Conservation (phyloP, 2,797 vertebrate genomes). For the Melopsittacus undulatus region DNA sequence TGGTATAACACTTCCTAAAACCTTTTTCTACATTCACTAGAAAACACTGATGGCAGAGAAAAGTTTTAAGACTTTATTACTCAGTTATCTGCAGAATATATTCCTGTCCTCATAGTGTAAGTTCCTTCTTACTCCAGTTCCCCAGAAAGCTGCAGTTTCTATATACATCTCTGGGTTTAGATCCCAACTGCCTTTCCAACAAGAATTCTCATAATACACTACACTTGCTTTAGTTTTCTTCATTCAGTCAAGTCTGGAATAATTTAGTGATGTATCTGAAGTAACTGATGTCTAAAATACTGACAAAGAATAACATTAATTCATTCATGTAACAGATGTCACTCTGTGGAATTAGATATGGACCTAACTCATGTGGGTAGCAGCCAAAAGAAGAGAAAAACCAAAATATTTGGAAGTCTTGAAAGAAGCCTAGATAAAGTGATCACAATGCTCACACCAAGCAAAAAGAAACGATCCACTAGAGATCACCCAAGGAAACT, state of each 20-base stretch:
- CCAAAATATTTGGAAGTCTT: conserved; percentile 90
- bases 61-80: background rate
- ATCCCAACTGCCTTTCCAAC: background rate
- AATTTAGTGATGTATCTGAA: background rate
- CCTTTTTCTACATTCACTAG: background rate
- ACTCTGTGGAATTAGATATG: conserved; percentile 85
- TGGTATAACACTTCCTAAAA: background rate
- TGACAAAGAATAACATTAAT: background rate
- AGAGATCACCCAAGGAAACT: conserved; percentile 85
- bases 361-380: conserved; percentile 78
- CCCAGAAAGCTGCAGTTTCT: background rate
- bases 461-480: conserved; percentile 80
- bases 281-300: background rate
- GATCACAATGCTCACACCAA: conserved; percentile 92
- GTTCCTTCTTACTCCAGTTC: background rate
- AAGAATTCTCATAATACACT: background rate
- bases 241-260: background rate
- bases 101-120: background rate
- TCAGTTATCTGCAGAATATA: background rate
- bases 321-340: conserved; percentile 77
- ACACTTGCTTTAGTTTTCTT: background rate
- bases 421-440: conserved; percentile 95
- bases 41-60: background rate
- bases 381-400: conserved; percentile 86
- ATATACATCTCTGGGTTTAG: background rate